phyloP scores from a whole-genome alignment of 2,888 invertebrate genomes.

The Cantharis rufa region DNA sequence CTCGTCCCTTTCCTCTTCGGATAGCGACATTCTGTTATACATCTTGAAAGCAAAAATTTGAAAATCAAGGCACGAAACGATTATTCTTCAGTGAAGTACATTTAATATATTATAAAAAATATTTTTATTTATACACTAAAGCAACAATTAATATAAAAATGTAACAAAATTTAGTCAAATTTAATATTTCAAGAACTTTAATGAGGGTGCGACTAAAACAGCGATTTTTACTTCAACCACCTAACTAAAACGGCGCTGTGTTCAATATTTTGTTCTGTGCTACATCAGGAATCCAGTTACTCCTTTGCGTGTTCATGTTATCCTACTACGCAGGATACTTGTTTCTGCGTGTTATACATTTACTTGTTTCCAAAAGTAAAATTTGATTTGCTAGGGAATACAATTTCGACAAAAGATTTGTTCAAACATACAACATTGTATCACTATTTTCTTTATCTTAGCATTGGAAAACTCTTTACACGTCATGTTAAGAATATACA shows the following conservation, averaged over 20 bases:
- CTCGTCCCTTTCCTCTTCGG: slow-evolving; percentile 73
- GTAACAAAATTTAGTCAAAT: background rate
- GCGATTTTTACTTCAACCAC: slow-evolving; percentile 10
- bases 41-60: background rate
- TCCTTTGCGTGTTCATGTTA: slow-evolving; percentile 5
- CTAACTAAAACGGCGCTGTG: slow-evolving; percentile 17
- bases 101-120: background rate
- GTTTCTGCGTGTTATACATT: slow-evolving; percentile 10
- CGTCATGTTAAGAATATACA: background rate
- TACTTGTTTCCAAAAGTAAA: background rate
- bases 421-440: background rate
- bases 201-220: slow-evolving; percentile 16
- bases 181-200: background rate
- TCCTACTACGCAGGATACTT: slow-evolving; percentile 15
- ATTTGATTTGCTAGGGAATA: background rate
- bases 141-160: background rate
- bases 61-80: background rate
- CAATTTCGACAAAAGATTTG: background rate
- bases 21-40: slow-evolving; percentile 59
- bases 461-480: background rate
- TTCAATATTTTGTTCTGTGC: slow-evolving; percentile 3
- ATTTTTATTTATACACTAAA: background rate
- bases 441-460: background rate
- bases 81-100: background rate
- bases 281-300: background rate